A percentile compares a stretch with the other conserved stretches of the same genome.
phyloP scores from a whole-genome alignment of 2,797 vertebrate species.

The Sebastiscus tertius region DNA sequence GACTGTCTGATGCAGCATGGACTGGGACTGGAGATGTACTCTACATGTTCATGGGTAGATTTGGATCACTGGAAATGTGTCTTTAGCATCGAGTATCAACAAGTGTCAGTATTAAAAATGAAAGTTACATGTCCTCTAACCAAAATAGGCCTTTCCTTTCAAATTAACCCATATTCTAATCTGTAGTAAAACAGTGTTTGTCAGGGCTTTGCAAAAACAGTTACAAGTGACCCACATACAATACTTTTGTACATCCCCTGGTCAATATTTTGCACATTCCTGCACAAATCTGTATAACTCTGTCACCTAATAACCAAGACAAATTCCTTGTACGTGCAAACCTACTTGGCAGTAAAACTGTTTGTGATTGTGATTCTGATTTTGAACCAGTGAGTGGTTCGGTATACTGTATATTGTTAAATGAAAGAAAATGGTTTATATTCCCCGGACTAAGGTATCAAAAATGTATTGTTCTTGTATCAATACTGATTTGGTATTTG shows the following conservation, averaged over 20 bases:
- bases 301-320: not conserved
- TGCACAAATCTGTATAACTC: not conserved
- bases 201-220: not conserved
- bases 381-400: not conserved
- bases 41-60: not conserved
- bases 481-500: not conserved
- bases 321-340: not conserved
- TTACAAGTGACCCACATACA: too few species aligned
- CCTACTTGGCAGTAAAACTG: not conserved
- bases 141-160: not conserved
- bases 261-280: not conserved
- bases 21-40: conserved; percentile 3
- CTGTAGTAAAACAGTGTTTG: not conserved
- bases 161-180: not conserved
- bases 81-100: not conserved
- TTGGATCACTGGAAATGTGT: not conserved
- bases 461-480: not conserved
- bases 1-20: not conserved
- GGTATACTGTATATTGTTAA: not conserved
- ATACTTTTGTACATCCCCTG: not conserved
- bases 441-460: not conserved
- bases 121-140: not conserved
- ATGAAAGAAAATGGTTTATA: not conserved
- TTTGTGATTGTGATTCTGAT: not conserved
- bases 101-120: too few species aligned